phyloP scores from a whole-genome alignment of 2,113 vertebrate species.

The Hippocampus zosterae region DNA sequence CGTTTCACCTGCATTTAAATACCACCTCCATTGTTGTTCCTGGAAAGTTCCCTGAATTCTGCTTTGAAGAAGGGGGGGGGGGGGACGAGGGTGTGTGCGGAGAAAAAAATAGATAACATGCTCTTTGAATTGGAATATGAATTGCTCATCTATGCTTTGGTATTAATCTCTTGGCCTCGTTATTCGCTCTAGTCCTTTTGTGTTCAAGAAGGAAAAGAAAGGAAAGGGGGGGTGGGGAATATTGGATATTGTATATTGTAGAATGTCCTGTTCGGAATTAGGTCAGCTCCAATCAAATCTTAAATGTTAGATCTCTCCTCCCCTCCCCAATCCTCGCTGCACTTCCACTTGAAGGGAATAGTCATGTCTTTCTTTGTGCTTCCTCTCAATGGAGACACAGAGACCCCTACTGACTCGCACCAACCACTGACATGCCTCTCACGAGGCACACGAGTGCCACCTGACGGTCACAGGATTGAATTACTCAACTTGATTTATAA shows the following conservation, averaged over 20 bases:
- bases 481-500: background rate
- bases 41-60: constrained; percentile 43
- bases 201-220: constrained; percentile 27
- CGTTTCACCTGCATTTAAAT: constrained; percentile 13
- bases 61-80: constrained; percentile 40
- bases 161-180: constrained; percentile 65
- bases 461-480: constrained; percentile 28
- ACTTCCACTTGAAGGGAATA: constrained; percentile 8
- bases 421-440: background rate
- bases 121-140: constrained; percentile 63
- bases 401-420: constrained; percentile 61
- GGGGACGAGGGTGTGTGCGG: constrained; percentile 38
- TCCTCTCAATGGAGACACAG: constrained; percentile 59
- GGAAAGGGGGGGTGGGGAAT: constrained; percentile 16
- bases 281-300: constrained; percentile 72
- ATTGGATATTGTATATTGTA: constrained; percentile 62
- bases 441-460: constrained; percentile 51
- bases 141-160: constrained; percentile 60
- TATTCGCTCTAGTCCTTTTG: constrained; percentile 49
- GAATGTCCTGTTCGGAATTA: constrained; percentile 75
- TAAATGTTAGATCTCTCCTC: constrained; percentile 39
- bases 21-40: constrained; percentile 40
- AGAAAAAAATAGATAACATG: constrained; percentile 57
- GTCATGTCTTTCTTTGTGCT: constrained; percentile 21
- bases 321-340: constrained; percentile 22